Percentiles rank a stretch among this genome's conserved stretches.
Evolutionary conservation across 64 coral and sea anemone genomes (phyloP).

Genomic region (Anthopleura sola): DNA sequence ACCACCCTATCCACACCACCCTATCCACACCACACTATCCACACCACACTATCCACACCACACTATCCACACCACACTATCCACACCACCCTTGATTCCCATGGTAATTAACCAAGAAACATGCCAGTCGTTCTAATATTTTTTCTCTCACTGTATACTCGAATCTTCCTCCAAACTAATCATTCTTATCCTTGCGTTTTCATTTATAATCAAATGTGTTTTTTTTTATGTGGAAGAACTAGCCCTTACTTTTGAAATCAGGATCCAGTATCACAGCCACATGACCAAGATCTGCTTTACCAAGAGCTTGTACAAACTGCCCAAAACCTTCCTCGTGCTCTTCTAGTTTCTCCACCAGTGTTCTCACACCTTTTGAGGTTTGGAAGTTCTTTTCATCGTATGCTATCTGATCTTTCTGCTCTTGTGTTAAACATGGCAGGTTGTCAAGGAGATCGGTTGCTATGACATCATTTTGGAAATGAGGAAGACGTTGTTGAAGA

Average conservation of each 20-base stretch:
- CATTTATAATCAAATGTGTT: too few species aligned
- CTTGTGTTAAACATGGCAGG: constrained; percentile 33
- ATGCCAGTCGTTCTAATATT: too few species aligned
- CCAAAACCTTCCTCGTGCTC: constrained; percentile 29
- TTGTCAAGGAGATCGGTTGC: constrained; percentile 23
- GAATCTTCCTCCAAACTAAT: too few species aligned
- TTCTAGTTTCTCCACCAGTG: constrained; percentile 45
- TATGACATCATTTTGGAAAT: constrained; percentile 14
- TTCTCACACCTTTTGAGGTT: neutral
- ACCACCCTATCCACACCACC: too few species aligned
- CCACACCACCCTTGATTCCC: too few species aligned
- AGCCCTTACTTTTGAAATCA: constrained; percentile 1
- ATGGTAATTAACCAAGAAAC: too few species aligned
- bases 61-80: too few species aligned
- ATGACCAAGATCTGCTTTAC: constrained; percentile 12
- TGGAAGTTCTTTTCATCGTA: constrained; percentile 1
- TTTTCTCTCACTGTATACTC: too few species aligned
- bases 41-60: too few species aligned
- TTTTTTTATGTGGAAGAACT: too few species aligned
- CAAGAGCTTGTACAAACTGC: constrained; percentile 40
- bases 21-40: too few species aligned
- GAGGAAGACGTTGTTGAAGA: neutral
- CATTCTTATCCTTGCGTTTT: too few species aligned
- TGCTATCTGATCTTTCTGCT: constrained; percentile 37
- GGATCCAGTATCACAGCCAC: constrained; percentile 48